A percentile compares a stretch with the other conserved stretches of the same genome.
phyloP scores from a whole-genome alignment of 1,140 invertebrate species.

The Nylanderia fulva region DNA sequence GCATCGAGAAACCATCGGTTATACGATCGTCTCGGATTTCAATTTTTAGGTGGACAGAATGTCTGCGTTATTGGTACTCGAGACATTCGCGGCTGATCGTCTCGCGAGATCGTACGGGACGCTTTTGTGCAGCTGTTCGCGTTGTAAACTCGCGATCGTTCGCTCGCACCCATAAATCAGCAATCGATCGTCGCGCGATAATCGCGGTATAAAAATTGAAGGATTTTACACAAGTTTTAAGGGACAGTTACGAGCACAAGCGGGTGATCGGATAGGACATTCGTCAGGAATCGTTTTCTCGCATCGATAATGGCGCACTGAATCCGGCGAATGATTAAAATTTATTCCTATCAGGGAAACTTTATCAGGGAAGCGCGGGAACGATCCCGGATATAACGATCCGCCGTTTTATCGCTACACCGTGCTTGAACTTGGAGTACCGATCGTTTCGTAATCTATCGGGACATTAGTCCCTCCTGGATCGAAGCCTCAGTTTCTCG shows the following conservation, averaged over 20 bases:
- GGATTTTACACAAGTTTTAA: conserved; percentile 57
- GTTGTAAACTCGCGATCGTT: conserved; percentile 56
- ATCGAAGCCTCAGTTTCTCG: conserved; percentile 1
- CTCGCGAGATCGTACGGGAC: not conserved
- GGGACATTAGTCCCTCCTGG: conserved; percentile 13
- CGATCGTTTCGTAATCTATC: conserved; percentile 34
- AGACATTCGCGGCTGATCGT: conserved; percentile 15
- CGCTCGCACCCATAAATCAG: conserved; percentile 44
- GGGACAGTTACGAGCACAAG: conserved; percentile 26
- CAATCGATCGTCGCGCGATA: conserved; percentile 54
- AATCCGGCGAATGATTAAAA: conserved; percentile 52
- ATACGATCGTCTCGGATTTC: conserved; percentile 59
- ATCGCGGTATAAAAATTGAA: conserved; percentile 46
- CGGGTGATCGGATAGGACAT: conserved; percentile 23
- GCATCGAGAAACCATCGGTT: conserved; percentile 45
- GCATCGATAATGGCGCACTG: not conserved
- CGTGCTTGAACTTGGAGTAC: not conserved
- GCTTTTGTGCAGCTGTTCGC: conserved; percentile 42
- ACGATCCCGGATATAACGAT: conserved; percentile 43
- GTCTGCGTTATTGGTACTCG: conserved; percentile 23
- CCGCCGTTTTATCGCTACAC: conserved; percentile 33
- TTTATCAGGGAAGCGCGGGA: conserved; percentile 31
- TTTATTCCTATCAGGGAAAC: conserved; percentile 23
- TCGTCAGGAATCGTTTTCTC: not conserved
- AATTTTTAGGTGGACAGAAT: conserved; percentile 53